Base-by-base conservation (phyloP, 2,888 invertebrate genomes). In the Agriopis aurantiaria region DNA sequence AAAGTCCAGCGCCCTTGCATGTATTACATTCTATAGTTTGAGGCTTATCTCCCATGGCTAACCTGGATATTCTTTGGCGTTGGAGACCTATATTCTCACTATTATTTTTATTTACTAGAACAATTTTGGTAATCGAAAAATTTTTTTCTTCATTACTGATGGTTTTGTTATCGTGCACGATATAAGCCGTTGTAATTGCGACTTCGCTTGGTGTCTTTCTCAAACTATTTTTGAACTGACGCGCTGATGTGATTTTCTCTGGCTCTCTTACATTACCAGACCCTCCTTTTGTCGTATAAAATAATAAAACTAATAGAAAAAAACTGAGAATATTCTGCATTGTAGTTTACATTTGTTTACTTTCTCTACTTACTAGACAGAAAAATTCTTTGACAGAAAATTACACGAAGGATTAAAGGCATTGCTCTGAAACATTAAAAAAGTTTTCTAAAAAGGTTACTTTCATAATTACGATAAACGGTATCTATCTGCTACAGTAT, bases 291-390 rank as follows among this genome's bases (percentile, higher is more conserved):
- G 81, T 83, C 69, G 72, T 73, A 55, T 73, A 73, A 71, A 80
- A 75, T 77, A 84, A 82, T 82, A 75, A 82, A 75, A 82, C 69
- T 77, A 87, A 80, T 81, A 87, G 74, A 80, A 88, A 71, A 75
- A 83, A 79, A 78, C 75, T 77, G 48, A 79, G 75, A 79, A 78
- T 45, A 73, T 76, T 77, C 70, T 52, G 68, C 72, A 79, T 75
- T 69, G 79, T 79, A 73, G 68, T 68, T 73, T 71, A 8, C 53
- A 41, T 40, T n/a, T 11, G 40, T 40, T 41, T 23, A 23, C 23
- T 23, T 33, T 33, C 23, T 23, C 52, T 23, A 10, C 23, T 4
- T 23, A 17, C 23, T 52, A 33, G 52, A 40, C 33, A 53, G 51
- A 8, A 51, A 17, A 51, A 17, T 12, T n/a, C 9, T 51, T 8